Base-by-base conservation (phyloP, 2,888 invertebrate genomes). In the Drosophila pseudotakahashii region DNA sequence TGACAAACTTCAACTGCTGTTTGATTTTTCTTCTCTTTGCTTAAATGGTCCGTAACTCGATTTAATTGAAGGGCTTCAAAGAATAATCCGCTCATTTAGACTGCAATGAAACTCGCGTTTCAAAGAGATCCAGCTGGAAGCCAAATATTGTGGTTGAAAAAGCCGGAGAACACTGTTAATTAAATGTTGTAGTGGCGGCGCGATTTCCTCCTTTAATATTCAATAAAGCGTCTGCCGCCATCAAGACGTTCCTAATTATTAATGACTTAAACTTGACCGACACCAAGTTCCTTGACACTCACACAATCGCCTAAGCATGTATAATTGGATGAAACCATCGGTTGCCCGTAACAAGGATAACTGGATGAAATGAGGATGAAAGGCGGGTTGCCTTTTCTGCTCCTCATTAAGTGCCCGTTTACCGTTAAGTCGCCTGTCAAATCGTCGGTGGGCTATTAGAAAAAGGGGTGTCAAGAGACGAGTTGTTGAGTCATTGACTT, bases 391-490 rank as follows among this genome's bases (percentile, higher is more conserved):
- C 39, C 57, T 48, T 48, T 50, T 53, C 34, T 39, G 30, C 64
- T 62, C 37, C 53, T 69, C 63, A 70, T 62, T 73, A 60, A 72
- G 36, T 50, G 61, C 48, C 55, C 75, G 68, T 67, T 80, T 68
- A 72, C 71, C 75, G 71, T 75, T 81, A 70, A 78, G 73, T 60
- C 55, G 73, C 71, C 67, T 83, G 81, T 81, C 81, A 86, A 83
- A 76, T 79, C 77, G 76, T 72, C 81, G 76, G 72, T 76, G 78
- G 78, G 76, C 76, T 85, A 88, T 88, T 89, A 80, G 73, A 75
- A 77, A 75, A 45, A 63, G 66, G 51, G 70, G 48, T 66, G 62
- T 54, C 69, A 52, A 48, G 14, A 48, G 52, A 16, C 48, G 23
- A 16, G 42, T 45, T 26, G 48, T 67, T 67, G 74, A 73, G 71